Percentiles rank a stretch among this genome's conserved stretches.
Conservation (phyloP, 1,140 invertebrate genomes). For the Trinorchestia longiramus region DNA sequence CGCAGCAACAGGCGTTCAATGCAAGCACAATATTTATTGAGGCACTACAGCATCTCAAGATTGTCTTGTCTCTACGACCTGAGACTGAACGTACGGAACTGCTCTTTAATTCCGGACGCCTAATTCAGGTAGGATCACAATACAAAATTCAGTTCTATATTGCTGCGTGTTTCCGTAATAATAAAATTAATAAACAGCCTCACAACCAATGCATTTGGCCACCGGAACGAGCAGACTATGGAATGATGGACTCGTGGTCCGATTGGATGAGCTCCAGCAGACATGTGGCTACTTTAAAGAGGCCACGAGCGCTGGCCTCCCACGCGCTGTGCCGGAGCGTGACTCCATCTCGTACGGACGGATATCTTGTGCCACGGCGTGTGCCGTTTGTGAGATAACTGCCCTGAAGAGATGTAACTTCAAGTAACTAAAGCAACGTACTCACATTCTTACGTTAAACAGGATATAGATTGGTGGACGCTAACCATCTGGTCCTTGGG, state of each 20-base stretch:
- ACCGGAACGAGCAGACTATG: not conserved
- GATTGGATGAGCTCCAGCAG: not conserved
- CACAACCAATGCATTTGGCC: not conserved
- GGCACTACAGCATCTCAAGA: not conserved
- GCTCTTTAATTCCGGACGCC: not conserved
- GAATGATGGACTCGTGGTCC: not conserved
- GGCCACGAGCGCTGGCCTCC: not conserved
- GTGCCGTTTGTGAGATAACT: not conserved
- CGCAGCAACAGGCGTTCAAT: not conserved
- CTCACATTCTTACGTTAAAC: not conserved
- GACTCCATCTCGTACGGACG: not conserved
- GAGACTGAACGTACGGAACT: not conserved
- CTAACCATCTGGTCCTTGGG: not conserved
- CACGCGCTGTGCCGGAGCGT: not conserved
- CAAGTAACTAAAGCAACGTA: not conserved
- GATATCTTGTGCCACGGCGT: not conserved
- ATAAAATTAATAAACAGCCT: not conserved
- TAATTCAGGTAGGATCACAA: not conserved
- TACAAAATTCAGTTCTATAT: not conserved
- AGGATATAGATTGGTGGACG: not conserved
- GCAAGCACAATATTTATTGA: slow-evolving; percentile 3
- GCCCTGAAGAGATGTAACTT: not conserved
- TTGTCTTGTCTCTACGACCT: not conserved
- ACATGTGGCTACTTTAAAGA: slow-evolving; percentile 8
- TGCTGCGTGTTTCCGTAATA: not conserved